phyloP scores from a whole-genome alignment of 2,888 invertebrate species.

The Pristionchus entomophagus region DNA sequence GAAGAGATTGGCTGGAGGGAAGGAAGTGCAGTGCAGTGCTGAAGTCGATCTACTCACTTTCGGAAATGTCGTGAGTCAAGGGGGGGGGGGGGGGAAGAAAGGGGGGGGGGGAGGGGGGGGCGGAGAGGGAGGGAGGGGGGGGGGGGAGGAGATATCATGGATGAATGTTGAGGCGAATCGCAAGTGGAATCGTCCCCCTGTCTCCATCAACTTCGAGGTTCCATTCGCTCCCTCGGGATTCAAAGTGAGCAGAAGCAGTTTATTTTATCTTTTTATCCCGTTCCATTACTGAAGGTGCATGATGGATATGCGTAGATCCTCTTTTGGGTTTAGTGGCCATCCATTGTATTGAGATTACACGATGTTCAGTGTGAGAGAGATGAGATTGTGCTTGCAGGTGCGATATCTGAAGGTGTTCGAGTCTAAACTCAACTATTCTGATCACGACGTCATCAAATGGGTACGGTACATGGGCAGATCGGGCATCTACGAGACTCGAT shows the following conservation, averaged over 20 bases:
- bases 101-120: background rate
- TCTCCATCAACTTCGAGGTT: slow-evolving; percentile 99
- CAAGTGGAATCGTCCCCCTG: slow-evolving; percentile 99
- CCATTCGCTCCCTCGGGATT: slow-evolving; percentile 99
- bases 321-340: too few relatives aligned
- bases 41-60: slow-evolving; percentile 98
- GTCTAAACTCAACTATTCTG: slow-evolving; percentile 98
- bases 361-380: background rate
- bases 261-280: background rate
- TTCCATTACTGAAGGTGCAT: too few relatives aligned
- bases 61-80: slow-evolving; percentile 82
- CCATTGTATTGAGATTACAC: too few relatives aligned
- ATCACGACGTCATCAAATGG: slow-evolving; percentile 99
- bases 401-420: slow-evolving; percentile 99
- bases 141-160: background rate
- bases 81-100: background rate
- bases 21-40: slow-evolving; percentile 97
- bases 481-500: slow-evolving; percentile 97
- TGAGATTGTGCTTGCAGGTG: slow-evolving; percentile 79
- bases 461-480: slow-evolving; percentile 99
- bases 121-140: background rate
- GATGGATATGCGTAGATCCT: too few relatives aligned
- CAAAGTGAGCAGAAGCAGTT: slow-evolving; percentile 80
- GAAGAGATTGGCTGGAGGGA: slow-evolving; percentile 90
- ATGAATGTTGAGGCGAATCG: slow-evolving; percentile 80